Evolutionary conservation across 92 coral and sea anemone species (phyloP), one percentile per base, ranked within the genome.

Genomic region (Pocillopora grandis): DNA sequence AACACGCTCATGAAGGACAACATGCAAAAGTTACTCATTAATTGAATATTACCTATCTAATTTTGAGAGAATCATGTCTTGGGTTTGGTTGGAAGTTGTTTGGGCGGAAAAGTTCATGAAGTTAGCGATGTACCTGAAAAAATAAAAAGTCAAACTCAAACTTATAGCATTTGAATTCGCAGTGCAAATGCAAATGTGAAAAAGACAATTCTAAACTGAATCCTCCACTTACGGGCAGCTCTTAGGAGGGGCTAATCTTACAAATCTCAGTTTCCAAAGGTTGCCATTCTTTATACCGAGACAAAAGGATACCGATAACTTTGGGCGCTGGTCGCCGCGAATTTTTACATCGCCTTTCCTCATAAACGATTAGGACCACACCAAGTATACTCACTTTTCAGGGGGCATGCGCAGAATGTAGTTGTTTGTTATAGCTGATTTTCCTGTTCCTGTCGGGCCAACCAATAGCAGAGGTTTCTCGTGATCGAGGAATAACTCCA

Each of bases 91-190:
- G 9, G 99, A 89, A 33, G 99, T 92, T 5, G 98, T 96, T 76
- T 92, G 99, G 16, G 99, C 99, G 1, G 99, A 96, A 89, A 96
- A 96, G 89, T 95, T 96, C 89, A 96, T 90, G 82, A 96, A 94
- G 84, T 96, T 96, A 17, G 98, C 98, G 70, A 96, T 94, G 88
- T 94, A 96, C 69, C 99, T 96, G 86, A 57, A 89, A 77, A 75
- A 70, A 27, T 13, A 66, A 10, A 66, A 10, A 66, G 2, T 66
- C 12, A 20, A 20, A 66, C 21, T 20, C 13, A n/a, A 73, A 73
- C 21, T 73, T 52, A 13, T 52, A 62, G 19, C 60, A 14, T 18
- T 62, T 42, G 52, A 7, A 42, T 7, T 42, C 52, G 52, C 52
- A 42, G 52, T 42, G 52, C 52, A 42, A 42, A 42, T 42, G 52